Conservation (phyloP, 2,888 invertebrate genomes). For the Plagiodera versicolora region DNA sequence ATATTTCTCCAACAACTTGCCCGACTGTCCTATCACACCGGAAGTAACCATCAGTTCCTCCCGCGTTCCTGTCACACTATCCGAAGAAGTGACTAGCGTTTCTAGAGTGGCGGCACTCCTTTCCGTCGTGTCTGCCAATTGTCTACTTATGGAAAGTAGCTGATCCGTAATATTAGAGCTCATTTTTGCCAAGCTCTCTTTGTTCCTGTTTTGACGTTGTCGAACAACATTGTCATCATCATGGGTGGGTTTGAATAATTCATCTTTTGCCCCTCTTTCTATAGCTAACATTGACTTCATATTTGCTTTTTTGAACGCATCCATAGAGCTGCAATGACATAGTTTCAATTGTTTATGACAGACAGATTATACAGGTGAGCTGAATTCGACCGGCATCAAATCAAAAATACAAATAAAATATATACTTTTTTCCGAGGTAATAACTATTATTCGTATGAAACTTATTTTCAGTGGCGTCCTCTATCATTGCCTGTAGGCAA, state of each 20-base stretch:
- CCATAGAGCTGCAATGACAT: conserved; percentile 61
- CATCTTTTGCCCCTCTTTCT: conserved; percentile 74
- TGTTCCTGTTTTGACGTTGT: conserved; percentile 68
- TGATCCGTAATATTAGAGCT: conserved; percentile 83
- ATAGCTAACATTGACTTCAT: conserved; percentile 76
- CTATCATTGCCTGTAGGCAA: too few relatives aligned
- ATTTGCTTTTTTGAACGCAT: conserved; percentile 80
- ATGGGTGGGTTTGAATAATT: conserved; percentile 64
- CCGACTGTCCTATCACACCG: conserved; percentile 84
- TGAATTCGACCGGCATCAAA: too few relatives aligned
- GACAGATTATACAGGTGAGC: too few relatives aligned
- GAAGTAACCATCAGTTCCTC: conserved; percentile 85
- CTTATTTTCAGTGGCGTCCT: too few relatives aligned
- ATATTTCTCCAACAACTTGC: conserved; percentile 91
- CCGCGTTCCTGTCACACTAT: conserved; percentile 71
- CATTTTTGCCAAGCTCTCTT: conserved; percentile 67
- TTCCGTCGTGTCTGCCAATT: conserved; percentile 84
- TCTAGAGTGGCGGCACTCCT: conserved; percentile 85
- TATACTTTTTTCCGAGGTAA: too few relatives aligned
- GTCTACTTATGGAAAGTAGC: conserved; percentile 79
- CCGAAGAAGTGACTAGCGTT: conserved; percentile 70
- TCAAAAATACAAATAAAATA: too few relatives aligned
- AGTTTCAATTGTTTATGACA: background rate
- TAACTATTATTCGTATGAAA: too few relatives aligned
- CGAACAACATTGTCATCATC: conserved; percentile 61